phyloP scores from a whole-genome alignment of 2,797 vertebrate genomes.

The Basileuterus tristriatus region DNA sequence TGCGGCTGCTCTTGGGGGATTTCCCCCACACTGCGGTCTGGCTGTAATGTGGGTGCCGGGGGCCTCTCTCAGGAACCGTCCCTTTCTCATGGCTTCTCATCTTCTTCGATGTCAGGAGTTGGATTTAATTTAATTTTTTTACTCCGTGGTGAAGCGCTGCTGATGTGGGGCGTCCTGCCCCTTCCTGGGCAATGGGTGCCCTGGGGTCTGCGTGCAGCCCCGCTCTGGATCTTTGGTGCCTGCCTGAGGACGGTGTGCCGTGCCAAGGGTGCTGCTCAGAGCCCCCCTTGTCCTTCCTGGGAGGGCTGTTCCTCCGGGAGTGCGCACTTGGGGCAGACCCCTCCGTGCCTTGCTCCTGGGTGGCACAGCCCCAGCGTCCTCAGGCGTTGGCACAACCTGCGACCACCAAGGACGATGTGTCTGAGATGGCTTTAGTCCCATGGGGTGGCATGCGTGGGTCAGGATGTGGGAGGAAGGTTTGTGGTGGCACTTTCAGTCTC shows the following conservation, averaged over 20 bases:
- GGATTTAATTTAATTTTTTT: not conserved
- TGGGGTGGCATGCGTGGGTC: accelerated
- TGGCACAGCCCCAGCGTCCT: not conserved
- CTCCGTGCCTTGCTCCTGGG: not conserved
- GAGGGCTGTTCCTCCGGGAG: accelerated
- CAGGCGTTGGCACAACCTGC: not conserved
- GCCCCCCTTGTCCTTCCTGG: not conserved
- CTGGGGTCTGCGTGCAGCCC: not conserved
- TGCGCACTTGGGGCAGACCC: not conserved
- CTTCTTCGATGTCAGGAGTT: not conserved
- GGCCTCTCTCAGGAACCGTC: not conserved
- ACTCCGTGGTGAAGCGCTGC: accelerated
- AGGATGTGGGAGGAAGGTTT: not conserved
- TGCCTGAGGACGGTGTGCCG: accelerated
- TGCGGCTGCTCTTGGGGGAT: not conserved
- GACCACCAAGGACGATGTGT: not conserved
- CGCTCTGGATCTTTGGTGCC: not conserved
- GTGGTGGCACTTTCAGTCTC: not conserved
- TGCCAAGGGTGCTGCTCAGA: not conserved
- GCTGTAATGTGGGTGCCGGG: not conserved
- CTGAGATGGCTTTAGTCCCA: not conserved
- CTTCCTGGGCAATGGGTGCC: accelerated
- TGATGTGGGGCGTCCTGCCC: not conserved
- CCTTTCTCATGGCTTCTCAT: not conserved
- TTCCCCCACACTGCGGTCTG: not conserved